Evolutionary conservation across 2,113 vertebrate genomes (phyloP).

Genomic region (Diadophis punctatus): DNA sequence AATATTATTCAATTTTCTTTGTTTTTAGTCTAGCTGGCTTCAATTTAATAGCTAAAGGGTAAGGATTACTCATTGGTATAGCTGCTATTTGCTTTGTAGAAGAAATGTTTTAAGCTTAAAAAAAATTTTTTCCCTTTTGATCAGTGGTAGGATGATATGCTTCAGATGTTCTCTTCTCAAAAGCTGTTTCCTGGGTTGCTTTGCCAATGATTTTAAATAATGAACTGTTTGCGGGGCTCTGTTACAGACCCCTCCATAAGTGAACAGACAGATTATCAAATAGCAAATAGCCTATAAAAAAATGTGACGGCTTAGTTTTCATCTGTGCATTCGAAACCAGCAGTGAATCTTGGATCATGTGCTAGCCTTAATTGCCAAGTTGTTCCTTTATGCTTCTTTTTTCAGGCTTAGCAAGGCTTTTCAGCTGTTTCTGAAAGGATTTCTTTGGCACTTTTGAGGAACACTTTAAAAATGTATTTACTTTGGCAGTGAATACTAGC

Average conservation of each 20-base stretch:
- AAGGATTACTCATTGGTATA: background rate
- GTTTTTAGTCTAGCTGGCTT: background rate
- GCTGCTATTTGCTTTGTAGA: background rate
- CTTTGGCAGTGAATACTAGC: background rate
- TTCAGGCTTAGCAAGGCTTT: background rate
- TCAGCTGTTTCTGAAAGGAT: background rate
- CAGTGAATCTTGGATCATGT: background rate
- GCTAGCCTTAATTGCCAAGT: background rate
- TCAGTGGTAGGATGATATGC: background rate
- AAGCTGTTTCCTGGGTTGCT: background rate
- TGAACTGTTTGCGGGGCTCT: background rate
- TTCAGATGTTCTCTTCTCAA: background rate
- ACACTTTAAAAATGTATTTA: background rate
- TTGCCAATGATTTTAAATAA: background rate
- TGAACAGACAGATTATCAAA: background rate
- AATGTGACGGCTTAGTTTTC: background rate
- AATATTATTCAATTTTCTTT: conserved; percentile 3
- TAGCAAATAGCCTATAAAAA: background rate
- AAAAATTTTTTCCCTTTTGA: background rate
- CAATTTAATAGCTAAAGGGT: background rate
- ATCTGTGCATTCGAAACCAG: background rate
- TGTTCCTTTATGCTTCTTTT: background rate
- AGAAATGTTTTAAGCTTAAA: conserved; percentile 1
- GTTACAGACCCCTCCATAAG: background rate
- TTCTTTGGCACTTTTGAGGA: background rate